Percentiles rank a stretch among this genome's conserved stretches.
Evolutionary conservation across 2,113 vertebrate genomes (phyloP).

Genomic region (Phaethornis superciliosus): DNA sequence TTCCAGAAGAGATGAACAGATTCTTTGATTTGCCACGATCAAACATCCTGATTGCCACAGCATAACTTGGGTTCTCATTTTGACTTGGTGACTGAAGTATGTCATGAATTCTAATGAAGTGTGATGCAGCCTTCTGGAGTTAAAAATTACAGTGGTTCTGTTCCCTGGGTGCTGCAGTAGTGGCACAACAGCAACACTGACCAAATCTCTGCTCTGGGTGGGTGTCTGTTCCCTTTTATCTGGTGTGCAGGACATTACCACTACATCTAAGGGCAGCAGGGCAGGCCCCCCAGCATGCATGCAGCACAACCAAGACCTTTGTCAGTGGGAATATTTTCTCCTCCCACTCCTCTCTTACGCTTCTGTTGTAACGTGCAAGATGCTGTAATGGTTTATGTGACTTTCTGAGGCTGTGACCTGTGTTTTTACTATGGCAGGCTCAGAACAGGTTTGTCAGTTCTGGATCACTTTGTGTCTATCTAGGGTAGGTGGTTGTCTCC

Average conservation of each 20-base stretch:
- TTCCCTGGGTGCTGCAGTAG: background rate
- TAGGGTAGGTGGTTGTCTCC: background rate
- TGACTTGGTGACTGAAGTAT: background rate
- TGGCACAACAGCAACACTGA: background rate
- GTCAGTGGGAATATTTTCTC: background rate
- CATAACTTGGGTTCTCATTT: background rate
- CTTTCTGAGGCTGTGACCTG: background rate
- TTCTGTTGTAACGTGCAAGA: background rate
- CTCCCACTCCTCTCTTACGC: background rate
- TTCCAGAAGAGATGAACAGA: background rate
- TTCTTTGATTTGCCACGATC: background rate
- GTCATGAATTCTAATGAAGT: background rate
- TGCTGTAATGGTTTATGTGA: background rate
- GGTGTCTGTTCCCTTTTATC: background rate
- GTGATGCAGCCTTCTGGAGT: background rate
- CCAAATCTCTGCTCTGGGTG: background rate
- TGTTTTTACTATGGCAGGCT: background rate
- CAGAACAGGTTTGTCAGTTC: background rate
- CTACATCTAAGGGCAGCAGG: background rate
- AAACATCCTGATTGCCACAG: background rate
- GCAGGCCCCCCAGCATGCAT: background rate
- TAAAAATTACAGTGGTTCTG: background rate
- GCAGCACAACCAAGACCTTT: background rate
- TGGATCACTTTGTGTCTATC: background rate
- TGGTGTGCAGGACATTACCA: background rate